phyloP scores from a whole-genome alignment of 2,888 invertebrate genomes.

The Spodoptera exigua region DNA sequence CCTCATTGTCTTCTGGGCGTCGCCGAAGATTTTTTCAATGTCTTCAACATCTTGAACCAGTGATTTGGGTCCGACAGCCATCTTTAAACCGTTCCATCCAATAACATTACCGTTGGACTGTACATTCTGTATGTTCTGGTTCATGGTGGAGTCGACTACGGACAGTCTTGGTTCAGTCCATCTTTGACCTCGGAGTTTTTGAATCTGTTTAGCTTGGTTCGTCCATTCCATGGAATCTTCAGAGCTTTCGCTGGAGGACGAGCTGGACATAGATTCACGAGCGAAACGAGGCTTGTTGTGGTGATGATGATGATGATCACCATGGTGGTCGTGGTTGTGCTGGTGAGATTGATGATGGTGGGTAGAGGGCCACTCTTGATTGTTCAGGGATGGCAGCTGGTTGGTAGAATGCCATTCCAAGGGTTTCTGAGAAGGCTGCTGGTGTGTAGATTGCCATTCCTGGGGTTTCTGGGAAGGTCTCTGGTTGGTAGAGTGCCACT shows the following conservation, averaged over 20 bases:
- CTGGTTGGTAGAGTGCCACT: slow-evolving; percentile 6
- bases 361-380: slow-evolving; percentile 23
- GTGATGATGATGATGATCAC: slow-evolving; percentile 29
- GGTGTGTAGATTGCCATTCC: too few species aligned
- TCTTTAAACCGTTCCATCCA: slow-evolving; percentile 65
- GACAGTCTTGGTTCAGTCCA: slow-evolving; percentile 56
- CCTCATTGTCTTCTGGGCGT: slow-evolving; percentile 75
- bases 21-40: slow-evolving; percentile 73
- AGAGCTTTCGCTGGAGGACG: slow-evolving; percentile 51
- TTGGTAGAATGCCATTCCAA: neutral
- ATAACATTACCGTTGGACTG: slow-evolving; percentile 61
- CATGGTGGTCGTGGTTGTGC: slow-evolving; percentile 32
- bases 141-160: slow-evolving; percentile 56
- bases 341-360: slow-evolving; percentile 8
- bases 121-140: slow-evolving; percentile 48
- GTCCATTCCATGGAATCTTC: slow-evolving; percentile 51
- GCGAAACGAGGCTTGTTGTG: slow-evolving; percentile 25
- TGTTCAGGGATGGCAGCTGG: slow-evolving; percentile 7
- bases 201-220: slow-evolving; percentile 16
- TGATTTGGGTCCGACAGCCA: slow-evolving; percentile 64
- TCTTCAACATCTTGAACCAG: slow-evolving; percentile 64
- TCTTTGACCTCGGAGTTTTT: slow-evolving; percentile 34
- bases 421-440: slow-evolving; percentile 1
- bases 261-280: neutral
- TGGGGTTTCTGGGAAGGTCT: neutral